phyloP scores from a whole-genome alignment of 1,140 invertebrate genomes.

The Ceratina calcarata region DNA sequence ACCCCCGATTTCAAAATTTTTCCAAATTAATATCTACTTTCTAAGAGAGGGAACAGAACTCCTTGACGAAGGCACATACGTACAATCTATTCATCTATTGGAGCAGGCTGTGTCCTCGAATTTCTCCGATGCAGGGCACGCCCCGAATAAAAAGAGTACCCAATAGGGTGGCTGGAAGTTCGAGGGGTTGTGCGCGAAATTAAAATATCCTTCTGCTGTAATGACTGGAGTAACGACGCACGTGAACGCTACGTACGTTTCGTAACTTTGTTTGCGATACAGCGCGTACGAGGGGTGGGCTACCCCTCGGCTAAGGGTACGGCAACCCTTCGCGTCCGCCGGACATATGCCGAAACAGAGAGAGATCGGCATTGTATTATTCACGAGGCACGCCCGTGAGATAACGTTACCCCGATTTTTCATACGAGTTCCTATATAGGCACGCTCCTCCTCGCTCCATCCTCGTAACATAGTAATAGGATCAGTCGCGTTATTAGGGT shows the following conservation, averaged over 20 bases:
- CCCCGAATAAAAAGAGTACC: constrained; percentile 57
- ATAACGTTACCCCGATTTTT: constrained; percentile 77
- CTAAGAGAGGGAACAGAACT: too few species aligned
- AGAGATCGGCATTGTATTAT: constrained; percentile 72
- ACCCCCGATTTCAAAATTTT: too few species aligned
- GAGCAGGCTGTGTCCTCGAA: neutral
- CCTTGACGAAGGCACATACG: neutral
- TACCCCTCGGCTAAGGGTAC: constrained; percentile 54
- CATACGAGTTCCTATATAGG: constrained; percentile 62
- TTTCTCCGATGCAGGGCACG: constrained; percentile 52
- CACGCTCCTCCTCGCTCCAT: constrained; percentile 43
- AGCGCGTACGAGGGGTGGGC: constrained; percentile 43
- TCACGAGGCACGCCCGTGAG: constrained; percentile 63
- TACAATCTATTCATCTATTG: neutral
- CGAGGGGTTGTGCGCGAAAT: constrained; percentile 67
- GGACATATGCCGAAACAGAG: constrained; percentile 66
- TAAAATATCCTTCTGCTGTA: constrained; percentile 72
- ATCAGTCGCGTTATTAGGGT: constrained; percentile 72
- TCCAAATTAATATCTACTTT: too few species aligned
- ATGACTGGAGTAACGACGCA: constrained; percentile 66
- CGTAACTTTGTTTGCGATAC: constrained; percentile 41
- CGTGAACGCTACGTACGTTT: constrained; percentile 27
- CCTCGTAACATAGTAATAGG: constrained; percentile 70
- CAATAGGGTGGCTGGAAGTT: constrained; percentile 64
- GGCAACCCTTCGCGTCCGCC: constrained; percentile 53